Conservation (phyloP, 1,140 invertebrate genomes). For the Magallana angulata region DNA sequence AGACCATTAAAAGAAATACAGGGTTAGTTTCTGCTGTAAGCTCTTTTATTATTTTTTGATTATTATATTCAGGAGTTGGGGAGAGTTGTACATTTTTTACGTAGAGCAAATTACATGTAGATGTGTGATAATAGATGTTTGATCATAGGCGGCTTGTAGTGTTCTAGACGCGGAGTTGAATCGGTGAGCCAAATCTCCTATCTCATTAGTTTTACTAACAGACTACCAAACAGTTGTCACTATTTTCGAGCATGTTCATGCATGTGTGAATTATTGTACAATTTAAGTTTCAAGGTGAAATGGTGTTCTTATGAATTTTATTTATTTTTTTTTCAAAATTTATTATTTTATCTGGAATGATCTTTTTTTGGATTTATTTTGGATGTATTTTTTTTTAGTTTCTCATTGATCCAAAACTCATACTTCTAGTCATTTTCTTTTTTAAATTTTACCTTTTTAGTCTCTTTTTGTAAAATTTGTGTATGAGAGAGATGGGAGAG, state of each 20-base stretch:
- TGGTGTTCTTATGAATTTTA: neutral
- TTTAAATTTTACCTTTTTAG: neutral
- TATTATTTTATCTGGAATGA: neutral
- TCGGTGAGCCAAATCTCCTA: slow-evolving; percentile 25
- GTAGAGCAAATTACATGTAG: neutral
- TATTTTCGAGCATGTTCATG: neutral
- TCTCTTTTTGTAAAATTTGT: neutral
- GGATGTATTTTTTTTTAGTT: neutral
- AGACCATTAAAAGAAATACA: no score
- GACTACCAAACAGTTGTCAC: neutral
- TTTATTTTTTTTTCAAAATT: neutral
- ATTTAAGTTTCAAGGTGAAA: neutral
- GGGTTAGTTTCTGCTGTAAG: no score
- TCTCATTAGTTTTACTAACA: slow-evolving; percentile 1
- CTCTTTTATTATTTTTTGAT: no score
- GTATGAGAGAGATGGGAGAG: neutral
- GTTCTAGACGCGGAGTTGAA: slow-evolving; percentile 3
- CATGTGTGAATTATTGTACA: slow-evolving; percentile 19
- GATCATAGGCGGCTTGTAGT: slow-evolving; percentile 22
- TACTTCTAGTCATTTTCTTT: neutral
- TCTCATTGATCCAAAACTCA: neutral
- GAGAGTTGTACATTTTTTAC: neutral
- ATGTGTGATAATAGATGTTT: neutral
- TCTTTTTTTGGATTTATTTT: neutral
- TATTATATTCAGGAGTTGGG: neutral